phyloP scores from a whole-genome alignment of 2,797 vertebrate genomes.

The Epinephelus awoara region DNA sequence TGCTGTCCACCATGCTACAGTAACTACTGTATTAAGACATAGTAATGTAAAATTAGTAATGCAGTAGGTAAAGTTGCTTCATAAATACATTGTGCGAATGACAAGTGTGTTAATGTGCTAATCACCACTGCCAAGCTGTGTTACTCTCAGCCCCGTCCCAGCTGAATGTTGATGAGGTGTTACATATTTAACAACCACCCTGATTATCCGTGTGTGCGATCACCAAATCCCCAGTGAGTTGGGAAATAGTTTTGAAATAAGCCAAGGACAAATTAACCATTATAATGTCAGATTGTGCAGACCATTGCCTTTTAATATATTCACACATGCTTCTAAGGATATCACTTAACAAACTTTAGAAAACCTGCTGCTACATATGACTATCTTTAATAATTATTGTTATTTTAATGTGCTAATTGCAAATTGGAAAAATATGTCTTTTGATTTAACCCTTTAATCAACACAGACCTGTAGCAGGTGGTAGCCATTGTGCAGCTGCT shows the following conservation, averaged over 20 bases:
- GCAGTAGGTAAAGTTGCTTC: background rate
- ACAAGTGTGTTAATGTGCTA: conserved; percentile 45
- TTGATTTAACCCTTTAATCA: background rate
- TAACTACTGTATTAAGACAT: background rate
- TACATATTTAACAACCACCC: conserved; percentile 54
- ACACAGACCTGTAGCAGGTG: background rate
- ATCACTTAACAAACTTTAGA: background rate
- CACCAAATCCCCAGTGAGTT: conserved; percentile 25
- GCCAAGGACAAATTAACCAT: conserved; percentile 14
- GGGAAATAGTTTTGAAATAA: conserved; percentile 36
- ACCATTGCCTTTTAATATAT: background rate
- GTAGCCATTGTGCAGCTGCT: background rate
- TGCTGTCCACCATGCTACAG: background rate
- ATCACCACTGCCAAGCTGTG: conserved; percentile 27
- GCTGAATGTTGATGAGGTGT: conserved; percentile 62
- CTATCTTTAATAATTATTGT: background rate
- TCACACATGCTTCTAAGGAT: background rate
- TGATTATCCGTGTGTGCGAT: conserved; percentile 41
- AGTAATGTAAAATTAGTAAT: conserved; percentile 6
- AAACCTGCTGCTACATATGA: background rate
- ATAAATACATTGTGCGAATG: conserved; percentile 16
- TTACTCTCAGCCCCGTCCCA: conserved; percentile 29
- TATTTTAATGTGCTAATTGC: background rate
- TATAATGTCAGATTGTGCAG: background rate
- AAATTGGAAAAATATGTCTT: background rate